phyloP scores from a whole-genome alignment of 2,888 invertebrate genomes.

The Drosophila kuntzei region DNA sequence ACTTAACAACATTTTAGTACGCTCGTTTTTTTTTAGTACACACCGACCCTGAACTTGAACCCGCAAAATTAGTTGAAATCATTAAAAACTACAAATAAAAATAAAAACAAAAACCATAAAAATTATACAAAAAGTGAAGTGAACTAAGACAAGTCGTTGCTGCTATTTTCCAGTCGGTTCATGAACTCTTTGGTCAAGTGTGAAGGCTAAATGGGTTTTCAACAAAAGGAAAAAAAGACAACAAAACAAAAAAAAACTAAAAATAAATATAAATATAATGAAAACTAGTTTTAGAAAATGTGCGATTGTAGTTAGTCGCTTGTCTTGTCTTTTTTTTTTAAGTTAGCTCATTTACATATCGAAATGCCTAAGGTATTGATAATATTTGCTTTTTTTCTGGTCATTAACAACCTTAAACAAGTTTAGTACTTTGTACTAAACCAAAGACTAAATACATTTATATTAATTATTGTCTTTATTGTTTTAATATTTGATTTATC shows the following conservation, averaged over 20 bases:
- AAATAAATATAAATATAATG: conserved; percentile 16
- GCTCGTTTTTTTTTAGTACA: conserved; percentile 31
- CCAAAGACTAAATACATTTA: background rate
- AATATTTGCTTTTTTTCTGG: conserved; percentile 15
- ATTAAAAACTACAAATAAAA: conserved; percentile 54
- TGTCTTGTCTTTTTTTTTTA: conserved; percentile 10
- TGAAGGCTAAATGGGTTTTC: conserved; percentile 67
- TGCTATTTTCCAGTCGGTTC: conserved; percentile 57
- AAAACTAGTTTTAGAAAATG: conserved; percentile 57
- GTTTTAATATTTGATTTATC: background rate
- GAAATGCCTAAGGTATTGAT: conserved; percentile 14
- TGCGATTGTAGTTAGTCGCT: conserved; percentile 30
- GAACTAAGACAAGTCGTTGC: conserved; percentile 14
- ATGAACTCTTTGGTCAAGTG: conserved; percentile 74
- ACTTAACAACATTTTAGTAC: conserved; percentile 45
- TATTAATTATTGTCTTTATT: conserved; percentile 11
- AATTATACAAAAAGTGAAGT: conserved; percentile 32
- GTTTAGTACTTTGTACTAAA: conserved; percentile 30
- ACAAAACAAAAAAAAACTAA: conserved; percentile 25
- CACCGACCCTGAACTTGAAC: conserved; percentile 74
- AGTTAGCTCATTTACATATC: conserved; percentile 46
- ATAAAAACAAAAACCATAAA: conserved; percentile 7
- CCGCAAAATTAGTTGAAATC: conserved; percentile 52
- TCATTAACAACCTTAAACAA: conserved; percentile 19
- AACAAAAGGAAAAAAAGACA: conserved; percentile 16